Evolutionary conservation across 2,113 vertebrate genomes (phyloP).

Genomic region (Clarias magur): DNA sequence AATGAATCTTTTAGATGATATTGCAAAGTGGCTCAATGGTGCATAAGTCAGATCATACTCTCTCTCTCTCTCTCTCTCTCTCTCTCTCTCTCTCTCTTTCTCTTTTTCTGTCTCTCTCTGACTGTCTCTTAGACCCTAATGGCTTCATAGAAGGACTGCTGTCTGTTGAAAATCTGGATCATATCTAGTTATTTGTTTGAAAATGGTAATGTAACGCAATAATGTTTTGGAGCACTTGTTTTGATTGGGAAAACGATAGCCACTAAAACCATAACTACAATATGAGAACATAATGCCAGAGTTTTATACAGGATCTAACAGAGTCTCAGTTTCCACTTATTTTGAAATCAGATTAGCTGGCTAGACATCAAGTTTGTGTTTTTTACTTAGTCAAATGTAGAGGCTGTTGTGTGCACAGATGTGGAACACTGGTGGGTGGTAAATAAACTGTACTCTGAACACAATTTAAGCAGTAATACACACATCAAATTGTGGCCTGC

Average conservation of each 20-base stretch:
- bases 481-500: constrained; percentile 30
- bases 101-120: background rate
- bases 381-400: constrained; percentile 75
- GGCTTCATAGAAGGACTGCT: constrained; percentile 58
- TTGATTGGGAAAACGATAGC: constrained; percentile 75
- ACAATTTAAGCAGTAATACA: constrained; percentile 30
- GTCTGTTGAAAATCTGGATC: constrained; percentile 60
- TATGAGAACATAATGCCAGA: constrained; percentile 75
- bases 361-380: constrained; percentile 79
- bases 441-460: constrained; percentile 31
- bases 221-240: constrained; percentile 76
- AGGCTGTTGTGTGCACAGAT: constrained; percentile 62
- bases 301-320: constrained; percentile 73
- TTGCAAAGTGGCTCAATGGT: constrained; percentile 34
- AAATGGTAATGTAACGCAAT: constrained; percentile 80
- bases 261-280: constrained; percentile 69
- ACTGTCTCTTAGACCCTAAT: constrained; percentile 55
- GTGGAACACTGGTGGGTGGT: constrained; percentile 52
- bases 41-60: background rate
- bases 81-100: constrained; percentile 5
- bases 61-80: background rate
- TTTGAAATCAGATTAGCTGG: constrained; percentile 76
- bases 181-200: constrained; percentile 75
- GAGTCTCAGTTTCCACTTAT: constrained; percentile 77
- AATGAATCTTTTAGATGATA: constrained; percentile 24